Base-by-base conservation (phyloP, 1,140 invertebrate species). In the Drosophila aff. region DNA sequence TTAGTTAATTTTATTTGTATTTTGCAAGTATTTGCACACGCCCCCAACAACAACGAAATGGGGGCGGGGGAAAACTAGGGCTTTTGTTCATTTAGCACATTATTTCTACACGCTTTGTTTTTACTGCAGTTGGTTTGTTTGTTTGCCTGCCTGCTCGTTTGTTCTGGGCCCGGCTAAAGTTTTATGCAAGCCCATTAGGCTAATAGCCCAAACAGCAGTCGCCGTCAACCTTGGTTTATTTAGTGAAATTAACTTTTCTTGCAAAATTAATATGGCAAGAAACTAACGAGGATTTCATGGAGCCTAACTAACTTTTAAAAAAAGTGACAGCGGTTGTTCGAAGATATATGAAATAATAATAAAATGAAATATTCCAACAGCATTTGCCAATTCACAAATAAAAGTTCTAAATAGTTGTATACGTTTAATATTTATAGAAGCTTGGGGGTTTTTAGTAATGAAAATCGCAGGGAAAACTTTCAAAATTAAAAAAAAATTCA, bases 1-100 rank as follows among this genome's bases (percentile, higher is more conserved):
- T 89, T 83, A 84, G 80, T 89, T 87, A 89, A 87, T 87, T 87
- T 87, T 87, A 87, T 87, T 87, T 87, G 83, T 87, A 89, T 87
- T 73, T 83, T 78, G 84, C 61, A 46, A 87, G 60, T 79, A 79
- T 79, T 79, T 79, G 60, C 23, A 73, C 23, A 73, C 28, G 60
- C 77, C 55, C 43, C 31, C 43, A 18, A 58, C 43, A 26, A 50
- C 13, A 21, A 7, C 11, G 21, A 23, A 47, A 47, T 7, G 16
- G 33, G 23, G 23, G 18, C 8, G 7, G 21, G 5, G 46, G 26
- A 49, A 26, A 52, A 38, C 46, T 40, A 60, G 28, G 47, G 61
- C 83, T 63, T 81, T 83, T 73, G 72, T 80, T 84, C 81, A 77
- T 84, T 84, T 73, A 81, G 82, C 77, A 84, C 82, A 85, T 84